Base-by-base conservation (phyloP, 1,140 invertebrate species). In the Eriocheir sinensis region DNA sequence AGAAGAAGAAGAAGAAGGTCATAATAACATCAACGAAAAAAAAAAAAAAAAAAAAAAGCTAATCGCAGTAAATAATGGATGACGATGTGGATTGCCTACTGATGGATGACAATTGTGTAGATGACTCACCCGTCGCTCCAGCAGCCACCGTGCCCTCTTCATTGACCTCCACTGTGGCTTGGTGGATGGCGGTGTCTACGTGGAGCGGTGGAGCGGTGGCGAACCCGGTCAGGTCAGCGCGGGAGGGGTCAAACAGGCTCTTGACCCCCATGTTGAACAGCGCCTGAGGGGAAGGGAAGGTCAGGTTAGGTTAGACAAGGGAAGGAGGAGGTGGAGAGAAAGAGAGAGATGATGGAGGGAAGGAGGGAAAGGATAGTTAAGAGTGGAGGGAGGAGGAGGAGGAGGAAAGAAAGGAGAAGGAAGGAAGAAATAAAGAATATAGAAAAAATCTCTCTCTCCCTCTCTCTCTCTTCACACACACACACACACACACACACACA, bases 91-190 rank as follows among this genome's bases (percentile, higher is more conserved):
- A 88, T 4, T 1, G 17, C 8, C 17, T 17, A n/a, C n/a, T n/a
- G n/a, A n/a, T n/a, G n/a, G n/a, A n/a, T n/a, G n/a, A n/a, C n/a
- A n/a, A n/a, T n/a, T n/a, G n/a, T n/a, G n/a, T n/a, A n/a, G n/a
- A n/a, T n/a, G n/a, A 53, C 93, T 41, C 21, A 0, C 97, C 98
- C 93, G 98, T 98, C 4, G 98, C 98, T 0, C 98, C 98, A 3
- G 97, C 97, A 9, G 98, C 98, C 36, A 98, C 97, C 3, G 98
- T 98, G 36, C 98, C 98, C 96, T 98, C 97, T 96, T 99, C 98
- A 92, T 98, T 98, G 0, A 99, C 98, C 96, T 98, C 98, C 96
- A 99, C 98, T 95, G 97, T 98, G 17, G 98, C 98, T 96, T 98
- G 98, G 96, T 99, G 98, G 12, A 98, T 96, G 15, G 98, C 97